A percentile compares a stretch with the other conserved stretches of the same genome.
These are phyloP conservation scores for Otolemur crassicaudatus DNA, from an alignment of 2,797 vertebrate genomes.

Conservation along the genomic window DNA sequence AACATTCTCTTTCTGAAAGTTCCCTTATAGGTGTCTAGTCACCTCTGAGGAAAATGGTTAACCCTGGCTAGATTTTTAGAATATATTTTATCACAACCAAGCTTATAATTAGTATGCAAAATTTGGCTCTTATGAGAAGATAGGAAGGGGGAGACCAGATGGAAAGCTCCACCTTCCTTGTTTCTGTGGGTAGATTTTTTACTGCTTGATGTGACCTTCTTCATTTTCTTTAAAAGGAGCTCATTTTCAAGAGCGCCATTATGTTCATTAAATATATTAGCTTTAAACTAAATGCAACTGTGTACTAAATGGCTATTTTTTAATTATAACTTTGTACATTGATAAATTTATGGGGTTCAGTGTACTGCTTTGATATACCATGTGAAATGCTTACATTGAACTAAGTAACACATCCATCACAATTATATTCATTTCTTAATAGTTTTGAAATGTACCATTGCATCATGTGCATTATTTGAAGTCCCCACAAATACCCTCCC, in stretches of 20 bases:
- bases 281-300: not conserved
- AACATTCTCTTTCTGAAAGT: not conserved
- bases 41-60: not conserved
- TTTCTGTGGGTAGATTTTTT: not conserved
- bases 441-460: too few relatives aligned
- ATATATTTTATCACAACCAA: not conserved
- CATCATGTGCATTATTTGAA: too few relatives aligned
- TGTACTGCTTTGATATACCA: too few relatives aligned
- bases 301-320: not conserved
- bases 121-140: not conserved
- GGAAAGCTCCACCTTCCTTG: not conserved
- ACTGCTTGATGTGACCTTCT: not conserved
- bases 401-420: too few relatives aligned
- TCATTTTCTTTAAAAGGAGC: not conserved
- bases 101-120: not conserved
- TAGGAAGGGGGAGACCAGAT: not conserved
- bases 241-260: not conserved
- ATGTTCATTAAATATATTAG: not conserved
- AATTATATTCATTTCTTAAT: too few relatives aligned
- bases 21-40: not conserved
- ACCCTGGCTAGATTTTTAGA: not conserved
- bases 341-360: too few relatives aligned
- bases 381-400: too few relatives aligned
- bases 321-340: too few relatives aligned
- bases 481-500: too few relatives aligned